Conservation (phyloP, 2,797 vertebrate genomes). For the Spheniscus humboldti region DNA sequence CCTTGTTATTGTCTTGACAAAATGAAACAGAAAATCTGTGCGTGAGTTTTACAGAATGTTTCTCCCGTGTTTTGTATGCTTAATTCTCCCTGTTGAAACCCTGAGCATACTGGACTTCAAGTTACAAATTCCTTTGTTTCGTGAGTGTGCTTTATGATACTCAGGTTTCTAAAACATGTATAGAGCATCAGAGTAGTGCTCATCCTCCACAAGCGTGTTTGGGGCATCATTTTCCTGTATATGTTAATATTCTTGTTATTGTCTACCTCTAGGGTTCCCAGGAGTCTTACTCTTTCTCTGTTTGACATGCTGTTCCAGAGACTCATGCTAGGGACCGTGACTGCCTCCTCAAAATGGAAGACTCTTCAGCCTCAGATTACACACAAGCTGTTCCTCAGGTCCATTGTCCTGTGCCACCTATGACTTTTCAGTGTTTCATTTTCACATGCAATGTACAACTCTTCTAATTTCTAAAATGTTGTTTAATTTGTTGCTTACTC, state of each 20-base stretch:
- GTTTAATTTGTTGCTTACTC: not conserved
- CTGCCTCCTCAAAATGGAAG: not conserved
- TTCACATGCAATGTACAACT: not conserved
- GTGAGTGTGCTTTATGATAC: rapidly evolving
- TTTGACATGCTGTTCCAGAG: not conserved
- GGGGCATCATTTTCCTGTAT: not conserved
- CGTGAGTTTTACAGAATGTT: not conserved
- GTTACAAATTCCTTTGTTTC: not conserved
- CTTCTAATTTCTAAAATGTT: not conserved
- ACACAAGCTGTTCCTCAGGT: not conserved
- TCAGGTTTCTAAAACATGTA: not conserved
- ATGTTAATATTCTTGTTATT: not conserved
- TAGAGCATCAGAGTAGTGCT: not conserved
- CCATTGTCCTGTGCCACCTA: not conserved
- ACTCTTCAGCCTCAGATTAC: not conserved
- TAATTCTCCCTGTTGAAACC: not conserved
- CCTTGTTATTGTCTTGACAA: not conserved
- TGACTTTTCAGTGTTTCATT: not conserved
- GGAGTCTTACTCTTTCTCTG: not conserved
- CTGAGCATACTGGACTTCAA: not conserved
- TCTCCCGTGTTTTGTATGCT: not conserved
- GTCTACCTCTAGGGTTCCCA: not conserved
- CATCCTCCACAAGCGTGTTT: not conserved
- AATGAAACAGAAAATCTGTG: not conserved
- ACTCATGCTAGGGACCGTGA: not conserved